These are phyloP conservation scores for Dexiosoma caninum DNA, from an alignment of 2,888 invertebrate genomes.

Conservation along the genomic window DNA sequence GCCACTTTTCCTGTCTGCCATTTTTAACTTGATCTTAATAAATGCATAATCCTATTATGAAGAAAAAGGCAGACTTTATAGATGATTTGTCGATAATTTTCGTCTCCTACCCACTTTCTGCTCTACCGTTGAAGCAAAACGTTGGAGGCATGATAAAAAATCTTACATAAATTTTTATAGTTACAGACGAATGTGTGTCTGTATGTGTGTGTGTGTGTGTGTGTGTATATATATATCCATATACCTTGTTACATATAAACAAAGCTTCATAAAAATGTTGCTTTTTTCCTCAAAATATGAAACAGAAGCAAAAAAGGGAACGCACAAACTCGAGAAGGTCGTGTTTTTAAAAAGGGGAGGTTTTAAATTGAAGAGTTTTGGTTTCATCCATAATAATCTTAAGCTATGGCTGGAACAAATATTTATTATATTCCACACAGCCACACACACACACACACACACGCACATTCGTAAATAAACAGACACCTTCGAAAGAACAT, in stretches of 20 bases:
- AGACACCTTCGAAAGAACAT: no score
- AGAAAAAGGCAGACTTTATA: no score
- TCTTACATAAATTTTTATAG: constrained; percentile 2
- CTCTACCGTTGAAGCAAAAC: constrained; percentile 5
- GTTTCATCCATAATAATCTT: constrained; percentile 61
- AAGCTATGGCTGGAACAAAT: constrained; percentile 40
- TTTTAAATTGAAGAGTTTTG: constrained; percentile 60
- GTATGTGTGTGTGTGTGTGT: no score
- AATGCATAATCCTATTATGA: no score
- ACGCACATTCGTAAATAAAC: neutral
- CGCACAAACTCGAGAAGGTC: constrained; percentile 20
- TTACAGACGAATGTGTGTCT: no score
- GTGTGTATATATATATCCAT: no score
- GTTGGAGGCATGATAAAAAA: neutral
- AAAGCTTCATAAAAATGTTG: constrained; percentile 40
- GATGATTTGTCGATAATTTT: no score
- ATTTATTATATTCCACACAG: neutral
- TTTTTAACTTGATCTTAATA: no score
- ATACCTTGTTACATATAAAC: constrained; percentile 4
- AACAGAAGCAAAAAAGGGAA: neutral
- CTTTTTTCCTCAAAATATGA: constrained; percentile 11
- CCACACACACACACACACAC: neutral
- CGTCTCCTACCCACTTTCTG: neutral
- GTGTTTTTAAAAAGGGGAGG: constrained; percentile 42
- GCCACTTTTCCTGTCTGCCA: no score